Conservation (phyloP, 2,797 vertebrate species). For the Alosa sapidissima region DNA sequence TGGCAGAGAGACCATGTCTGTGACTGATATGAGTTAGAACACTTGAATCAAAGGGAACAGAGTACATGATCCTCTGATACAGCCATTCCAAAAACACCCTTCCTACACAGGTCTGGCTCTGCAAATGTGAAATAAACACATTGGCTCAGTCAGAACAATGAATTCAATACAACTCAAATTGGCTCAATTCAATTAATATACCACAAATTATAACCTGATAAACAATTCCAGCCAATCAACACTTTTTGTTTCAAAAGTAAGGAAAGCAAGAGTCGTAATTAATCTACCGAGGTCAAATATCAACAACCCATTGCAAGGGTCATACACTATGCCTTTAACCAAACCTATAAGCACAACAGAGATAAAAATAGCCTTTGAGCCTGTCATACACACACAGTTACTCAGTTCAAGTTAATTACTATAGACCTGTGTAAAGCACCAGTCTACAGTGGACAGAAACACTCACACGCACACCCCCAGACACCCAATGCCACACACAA, state of each 20-base stretch:
- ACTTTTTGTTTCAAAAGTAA: background rate
- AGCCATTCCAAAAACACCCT: background rate
- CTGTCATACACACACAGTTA: background rate
- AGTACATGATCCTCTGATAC: background rate
- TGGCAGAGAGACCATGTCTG: background rate
- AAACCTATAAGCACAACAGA: background rate
- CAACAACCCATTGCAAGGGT: background rate
- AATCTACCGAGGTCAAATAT: background rate
- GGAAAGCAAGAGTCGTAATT: no score
- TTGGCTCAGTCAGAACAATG: no score
- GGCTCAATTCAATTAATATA: no score
- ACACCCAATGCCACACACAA: background rate
- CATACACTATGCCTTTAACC: background rate
- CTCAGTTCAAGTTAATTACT: slow-evolving; percentile 12
- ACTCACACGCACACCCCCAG: background rate
- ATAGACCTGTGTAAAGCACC: background rate
- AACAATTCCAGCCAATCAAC: background rate
- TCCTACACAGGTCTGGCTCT: background rate
- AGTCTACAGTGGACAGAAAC: background rate
- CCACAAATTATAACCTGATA: no score
- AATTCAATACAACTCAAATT: no score
- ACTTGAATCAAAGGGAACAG: background rate
- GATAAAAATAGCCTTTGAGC: background rate
- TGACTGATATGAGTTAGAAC: background rate
- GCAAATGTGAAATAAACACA: no score